A percentile compares a stretch with the other conserved stretches of the same genome.
Conservation (phyloP, 2,113 vertebrate genomes). For the Cichladusa arquata region DNA sequence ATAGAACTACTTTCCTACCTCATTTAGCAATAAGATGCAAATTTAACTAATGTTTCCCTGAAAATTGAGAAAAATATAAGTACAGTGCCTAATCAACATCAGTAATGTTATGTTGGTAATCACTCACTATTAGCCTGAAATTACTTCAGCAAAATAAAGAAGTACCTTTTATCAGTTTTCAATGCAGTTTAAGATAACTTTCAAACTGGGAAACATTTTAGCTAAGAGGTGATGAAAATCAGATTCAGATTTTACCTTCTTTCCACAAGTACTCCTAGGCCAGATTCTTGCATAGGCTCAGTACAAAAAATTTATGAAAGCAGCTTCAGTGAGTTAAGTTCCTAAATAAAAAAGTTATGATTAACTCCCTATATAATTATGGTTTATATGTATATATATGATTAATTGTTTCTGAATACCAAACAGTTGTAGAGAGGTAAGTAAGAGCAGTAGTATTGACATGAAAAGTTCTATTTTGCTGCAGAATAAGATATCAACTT, state of each 20-base stretch:
- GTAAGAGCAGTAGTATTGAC: background rate
- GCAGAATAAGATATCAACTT: background rate
- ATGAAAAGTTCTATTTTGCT: background rate
- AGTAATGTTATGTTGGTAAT: background rate
- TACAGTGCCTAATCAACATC: constrained; percentile 11
- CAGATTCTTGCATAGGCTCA: background rate
- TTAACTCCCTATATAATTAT: background rate
- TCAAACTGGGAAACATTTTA: background rate
- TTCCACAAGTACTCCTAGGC: background rate
- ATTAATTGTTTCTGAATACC: background rate
- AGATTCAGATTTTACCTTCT: background rate
- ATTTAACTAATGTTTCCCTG: constrained; percentile 34
- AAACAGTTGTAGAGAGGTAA: background rate
- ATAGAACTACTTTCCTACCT: background rate
- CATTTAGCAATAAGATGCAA: constrained; percentile 48
- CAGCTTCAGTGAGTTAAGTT: background rate
- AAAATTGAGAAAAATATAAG: constrained; percentile 36
- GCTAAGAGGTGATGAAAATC: background rate
- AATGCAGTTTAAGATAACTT: background rate
- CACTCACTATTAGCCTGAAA: background rate
- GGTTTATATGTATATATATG: background rate
- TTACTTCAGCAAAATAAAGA: constrained; percentile 5
- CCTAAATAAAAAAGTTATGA: background rate
- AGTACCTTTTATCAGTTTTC: background rate
- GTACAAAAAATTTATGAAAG: background rate